Base-by-base conservation (phyloP, 35 echinoderm and acorn worm species). In the Apostichopus japonicus region DNA sequence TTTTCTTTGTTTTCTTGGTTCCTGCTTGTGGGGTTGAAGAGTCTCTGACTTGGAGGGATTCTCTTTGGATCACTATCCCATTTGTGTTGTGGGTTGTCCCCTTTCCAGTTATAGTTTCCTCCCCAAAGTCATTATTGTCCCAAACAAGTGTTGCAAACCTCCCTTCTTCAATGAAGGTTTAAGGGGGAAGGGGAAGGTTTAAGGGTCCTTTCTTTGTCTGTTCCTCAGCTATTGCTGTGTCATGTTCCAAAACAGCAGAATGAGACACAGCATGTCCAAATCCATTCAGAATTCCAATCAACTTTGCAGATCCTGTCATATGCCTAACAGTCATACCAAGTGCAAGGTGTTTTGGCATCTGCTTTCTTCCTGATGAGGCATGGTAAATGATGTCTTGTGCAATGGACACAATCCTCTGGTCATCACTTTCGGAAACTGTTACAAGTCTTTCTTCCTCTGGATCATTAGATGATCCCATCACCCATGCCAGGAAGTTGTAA, bases 221-320 rank as follows among this genome's bases (percentile, higher is more conserved):
- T 33, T 78, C 65, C 23, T 79, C 33, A n/a, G 92, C 95, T 27
- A 96, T 52, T 10, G 95, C 95, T 9, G 92, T 96, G 79, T 96
- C 95, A 88, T 96, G 92, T 76, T 96, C 79, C 22, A 96, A 19
- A 10, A 91, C 88, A 6, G 23, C 15, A 13, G 95, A 86, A 17
- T 90, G 88, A 5, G 88, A 93, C 14, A 54, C 53, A 67, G 54
- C 78, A 63, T 96, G 82, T 13, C 95, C 92, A 10, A 96, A 75
- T 51, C 95, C 95, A 96, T 94, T 96, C 0, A 96, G 53, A 6
- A 96, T 44, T 24, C 95, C 95, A 55, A 96, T 87, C 25, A 96
- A 70, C 65, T 94, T 44, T 65, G 92, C 67, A 24, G 95, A 96
- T 44, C 95, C 95, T 87, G 89, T 94, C 11, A 96, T 7, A 73